phyloP scores from a whole-genome alignment of 2,797 vertebrate species.

The Enteromius paludinosus region DNA sequence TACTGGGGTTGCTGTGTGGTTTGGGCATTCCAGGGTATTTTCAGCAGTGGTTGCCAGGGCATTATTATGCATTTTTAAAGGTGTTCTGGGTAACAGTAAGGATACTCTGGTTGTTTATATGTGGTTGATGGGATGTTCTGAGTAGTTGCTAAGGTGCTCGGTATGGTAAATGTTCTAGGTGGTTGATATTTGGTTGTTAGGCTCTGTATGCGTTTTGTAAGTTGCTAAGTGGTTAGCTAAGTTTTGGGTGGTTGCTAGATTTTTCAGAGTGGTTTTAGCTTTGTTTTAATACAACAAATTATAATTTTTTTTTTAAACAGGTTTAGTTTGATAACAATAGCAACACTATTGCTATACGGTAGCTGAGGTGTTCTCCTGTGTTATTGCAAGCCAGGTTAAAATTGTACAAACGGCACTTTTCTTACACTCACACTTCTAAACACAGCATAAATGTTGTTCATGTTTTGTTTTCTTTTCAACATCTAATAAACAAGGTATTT shows the following conservation, averaged over 20 bases:
- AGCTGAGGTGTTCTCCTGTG: not conserved
- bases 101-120: not conserved
- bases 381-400: not conserved
- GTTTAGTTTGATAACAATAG: not conserved
- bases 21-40: too few relatives aligned
- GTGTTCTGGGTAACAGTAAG: not conserved
- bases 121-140: not conserved
- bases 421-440: not conserved
- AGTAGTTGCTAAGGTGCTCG: not conserved
- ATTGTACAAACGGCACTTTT: not conserved
- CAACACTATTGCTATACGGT: not conserved
- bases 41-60: too few relatives aligned
- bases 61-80: too few relatives aligned
- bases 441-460: not conserved
- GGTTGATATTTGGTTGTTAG: not conserved
- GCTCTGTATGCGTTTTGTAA: not conserved
- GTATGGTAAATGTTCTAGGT: not conserved
- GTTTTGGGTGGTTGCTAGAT: not conserved
- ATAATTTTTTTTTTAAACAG: not conserved
- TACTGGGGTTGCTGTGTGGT: too few relatives aligned
- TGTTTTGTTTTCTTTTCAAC: not conserved
- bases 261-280: not conserved
- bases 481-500: not conserved
- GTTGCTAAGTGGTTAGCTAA: not conserved
- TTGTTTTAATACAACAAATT: not conserved